Percentiles rank a stretch among this genome's conserved stretches.
Conservation (phyloP, 2,797 vertebrate genomes). For the Coreius guichenoti region DNA sequence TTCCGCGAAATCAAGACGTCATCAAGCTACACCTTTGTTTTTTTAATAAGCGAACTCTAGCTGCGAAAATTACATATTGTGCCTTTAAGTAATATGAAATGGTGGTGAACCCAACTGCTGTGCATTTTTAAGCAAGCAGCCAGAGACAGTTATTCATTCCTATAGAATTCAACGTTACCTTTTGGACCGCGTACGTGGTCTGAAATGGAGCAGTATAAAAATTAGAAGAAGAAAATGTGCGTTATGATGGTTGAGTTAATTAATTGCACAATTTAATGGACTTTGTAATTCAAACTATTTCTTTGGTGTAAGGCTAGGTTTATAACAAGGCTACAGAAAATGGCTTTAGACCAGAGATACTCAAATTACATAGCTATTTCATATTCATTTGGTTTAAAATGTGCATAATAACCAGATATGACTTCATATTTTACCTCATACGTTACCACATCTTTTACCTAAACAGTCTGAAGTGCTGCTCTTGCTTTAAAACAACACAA, state of each 20-base stretch:
- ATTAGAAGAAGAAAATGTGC: conserved; percentile 59
- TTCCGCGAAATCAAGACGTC: too few relatives aligned
- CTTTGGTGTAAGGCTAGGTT: neutral
- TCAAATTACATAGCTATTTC: neutral
- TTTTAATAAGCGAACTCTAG: too few relatives aligned
- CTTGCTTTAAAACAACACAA: neutral
- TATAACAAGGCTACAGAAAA: neutral
- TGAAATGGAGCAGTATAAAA: conserved; percentile 79
- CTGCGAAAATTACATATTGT: too few relatives aligned
- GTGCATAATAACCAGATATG: neutral
- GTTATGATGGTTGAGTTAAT: neutral
- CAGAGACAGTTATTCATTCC: conserved; percentile 76
- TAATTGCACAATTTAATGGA: neutral
- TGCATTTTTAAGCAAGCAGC: conserved; percentile 73
- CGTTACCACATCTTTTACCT: neutral
- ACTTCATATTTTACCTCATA: neutral
- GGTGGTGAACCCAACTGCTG: neutral
- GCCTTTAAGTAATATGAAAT: neutral
- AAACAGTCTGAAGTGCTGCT: neutral
- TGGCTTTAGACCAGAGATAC: neutral
- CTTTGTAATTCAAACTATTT: neutral
- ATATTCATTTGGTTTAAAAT: neutral
- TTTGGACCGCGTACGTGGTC: conserved; percentile 87
- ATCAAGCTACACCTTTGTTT: too few relatives aligned
- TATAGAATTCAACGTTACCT: conserved; percentile 80